Base-by-base conservation (phyloP, 23 tunicate species). In the Trididemnum nubilum region DNA sequence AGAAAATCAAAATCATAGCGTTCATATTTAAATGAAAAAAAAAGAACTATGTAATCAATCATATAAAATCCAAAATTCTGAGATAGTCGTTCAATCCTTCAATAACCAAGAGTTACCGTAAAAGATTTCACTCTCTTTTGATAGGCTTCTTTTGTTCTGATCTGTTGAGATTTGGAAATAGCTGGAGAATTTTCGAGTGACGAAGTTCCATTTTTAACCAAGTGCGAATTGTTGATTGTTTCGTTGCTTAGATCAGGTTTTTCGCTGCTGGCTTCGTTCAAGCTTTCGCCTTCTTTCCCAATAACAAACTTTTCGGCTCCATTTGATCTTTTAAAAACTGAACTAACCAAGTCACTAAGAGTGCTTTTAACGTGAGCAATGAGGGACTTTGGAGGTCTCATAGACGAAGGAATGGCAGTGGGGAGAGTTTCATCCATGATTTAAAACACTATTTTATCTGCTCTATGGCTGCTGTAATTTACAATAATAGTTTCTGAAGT, bases 371-470 rank as follows among this genome's bases (percentile, higher is more conserved):
- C 94, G 33, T 83, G 88, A 39, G 60, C 77, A 24, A 77, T 65
- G 25, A 89, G 84, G 0, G 94, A 89, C 61, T 77, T 71, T 59
- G 85, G 78, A 0, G 94, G 87, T 28, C 94, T 72, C 81, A 77
- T 71, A 35, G 84, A 65, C 2, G 79, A 40, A 23, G 88, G 88
- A 24, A 83, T 74, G 34, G 34, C 37, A 32, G 34, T 36, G 12
- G 80, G 78, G 32, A 32, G 2, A 69, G 2, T 33, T 7, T 31
- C 38, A n/a, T 69, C 74, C 74, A 69, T 69, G 3, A n/a, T n/a
- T n/a, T n/a, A n/a, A n/a, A n/a, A n/a, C n/a, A n/a, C n/a, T n/a
- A n/a, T n/a, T n/a, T n/a, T n/a, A n/a, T n/a, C n/a, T n/a, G n/a
- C n/a, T n/a, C n/a, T n/a, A n/a, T n/a, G n/a, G n/a, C n/a, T n/a